Percentiles rank a stretch among this genome's conserved stretches.
Conservation (phyloP, 2,888 invertebrate species). For the Drosophila lacicola region DNA sequence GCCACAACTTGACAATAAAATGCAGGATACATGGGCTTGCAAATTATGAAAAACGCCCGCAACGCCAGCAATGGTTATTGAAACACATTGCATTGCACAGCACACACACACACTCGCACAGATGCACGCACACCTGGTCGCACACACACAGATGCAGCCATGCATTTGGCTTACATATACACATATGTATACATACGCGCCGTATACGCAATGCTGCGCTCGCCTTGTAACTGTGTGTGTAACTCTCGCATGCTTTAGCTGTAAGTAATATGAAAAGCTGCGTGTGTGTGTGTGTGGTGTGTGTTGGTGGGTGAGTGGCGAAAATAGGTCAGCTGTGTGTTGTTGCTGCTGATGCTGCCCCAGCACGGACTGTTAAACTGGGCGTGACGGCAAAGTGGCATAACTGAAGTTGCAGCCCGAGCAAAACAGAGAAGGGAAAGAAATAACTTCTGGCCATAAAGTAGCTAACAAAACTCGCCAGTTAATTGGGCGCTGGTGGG, state of each 20-base stretch:
- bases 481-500: constrained; percentile 72
- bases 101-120: constrained; percentile 18
- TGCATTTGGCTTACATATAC: constrained; percentile 4
- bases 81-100: constrained; percentile 38
- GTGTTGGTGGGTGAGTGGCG: constrained; percentile 30
- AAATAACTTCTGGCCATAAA: constrained; percentile 59
- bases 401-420: constrained; percentile 67
- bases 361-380: constrained; percentile 65
- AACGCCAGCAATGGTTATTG: constrained; percentile 64
- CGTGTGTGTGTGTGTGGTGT: constrained; percentile 1
- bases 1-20: constrained; percentile 71
- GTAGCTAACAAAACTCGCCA: constrained; percentile 58
- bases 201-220: constrained; percentile 49
- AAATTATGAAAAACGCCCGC: constrained; percentile 62
- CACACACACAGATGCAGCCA: constrained; percentile 6
- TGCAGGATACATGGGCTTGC: constrained; percentile 57
- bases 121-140: constrained; percentile 20
- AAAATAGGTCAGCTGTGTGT: constrained; percentile 72
- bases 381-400: constrained; percentile 76
- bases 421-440: background rate
- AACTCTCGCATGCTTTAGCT: constrained; percentile 41
- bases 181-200: constrained; percentile 29
- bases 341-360: constrained; percentile 27
- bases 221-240: constrained; percentile 33
- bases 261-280: constrained; percentile 74